These are phyloP conservation scores for Andrena trimmerana DNA, from an alignment of 2,888 invertebrate genomes.

Conservation along the genomic window DNA sequence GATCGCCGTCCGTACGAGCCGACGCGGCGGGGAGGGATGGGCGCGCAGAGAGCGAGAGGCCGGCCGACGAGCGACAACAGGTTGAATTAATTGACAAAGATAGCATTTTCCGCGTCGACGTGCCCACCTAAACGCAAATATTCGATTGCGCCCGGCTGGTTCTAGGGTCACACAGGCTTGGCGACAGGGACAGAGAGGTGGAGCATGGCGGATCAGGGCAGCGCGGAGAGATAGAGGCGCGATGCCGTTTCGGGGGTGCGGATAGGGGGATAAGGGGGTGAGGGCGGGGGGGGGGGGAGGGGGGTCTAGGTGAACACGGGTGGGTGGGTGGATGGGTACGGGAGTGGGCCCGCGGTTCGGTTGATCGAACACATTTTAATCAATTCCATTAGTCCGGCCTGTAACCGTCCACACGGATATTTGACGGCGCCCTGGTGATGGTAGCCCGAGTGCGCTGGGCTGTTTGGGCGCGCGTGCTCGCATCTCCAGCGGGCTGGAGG, in stretches of 20 bases:
- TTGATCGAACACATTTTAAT: constrained; percentile 85
- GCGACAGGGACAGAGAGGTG: constrained; percentile 52
- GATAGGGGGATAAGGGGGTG: background rate
- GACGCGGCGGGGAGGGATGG: constrained; percentile 8
- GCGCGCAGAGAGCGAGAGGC: constrained; percentile 9
- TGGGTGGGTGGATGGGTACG: constrained; percentile 50
- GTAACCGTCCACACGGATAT: constrained; percentile 76
- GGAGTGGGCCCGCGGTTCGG: constrained; percentile 78
- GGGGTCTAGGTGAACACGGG: constrained; percentile 59
- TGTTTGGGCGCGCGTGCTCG: constrained; percentile 42
- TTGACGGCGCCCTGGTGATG: constrained; percentile 71
- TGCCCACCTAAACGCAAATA: constrained; percentile 82
- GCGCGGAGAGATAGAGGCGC: constrained; percentile 52
- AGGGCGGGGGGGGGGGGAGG: too few relatives aligned
- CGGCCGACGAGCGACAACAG: constrained; percentile 78
- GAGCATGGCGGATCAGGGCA: constrained; percentile 38
- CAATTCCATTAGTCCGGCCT: constrained; percentile 84
- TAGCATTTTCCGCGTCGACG: constrained; percentile 83
- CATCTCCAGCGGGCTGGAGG: background rate
- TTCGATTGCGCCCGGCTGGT: constrained; percentile 78
- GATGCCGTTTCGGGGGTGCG: constrained; percentile 19
- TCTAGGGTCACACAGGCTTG: constrained; percentile 58
- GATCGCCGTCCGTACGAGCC: constrained; percentile 62
- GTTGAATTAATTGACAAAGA: constrained; percentile 85
- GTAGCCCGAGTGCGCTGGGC: constrained; percentile 32